Percentiles rank a stretch among this genome's conserved stretches.
These are phyloP conservation scores for Casuarius casuarius DNA, from an alignment of 2,113 vertebrate species.

Conservation along the genomic window DNA sequence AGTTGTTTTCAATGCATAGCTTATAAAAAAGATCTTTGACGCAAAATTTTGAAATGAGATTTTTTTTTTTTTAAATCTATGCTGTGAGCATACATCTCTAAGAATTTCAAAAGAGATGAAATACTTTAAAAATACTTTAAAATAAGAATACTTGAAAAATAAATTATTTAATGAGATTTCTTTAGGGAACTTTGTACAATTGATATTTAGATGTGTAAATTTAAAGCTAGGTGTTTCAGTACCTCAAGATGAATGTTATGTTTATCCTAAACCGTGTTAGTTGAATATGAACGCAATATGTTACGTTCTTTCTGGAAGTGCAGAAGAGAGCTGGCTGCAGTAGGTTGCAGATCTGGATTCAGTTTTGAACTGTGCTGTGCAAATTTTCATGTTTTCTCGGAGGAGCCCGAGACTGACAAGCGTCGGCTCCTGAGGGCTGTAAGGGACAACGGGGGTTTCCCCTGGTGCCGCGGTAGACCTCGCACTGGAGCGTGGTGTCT, in stretches of 20 bases:
- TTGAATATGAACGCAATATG: not conserved
- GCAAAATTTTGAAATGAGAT: not conserved
- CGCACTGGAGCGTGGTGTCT: not conserved
- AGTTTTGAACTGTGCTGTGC: not conserved
- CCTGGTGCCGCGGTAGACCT: fast-evolving
- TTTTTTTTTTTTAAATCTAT: not conserved
- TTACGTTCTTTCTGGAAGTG: not conserved
- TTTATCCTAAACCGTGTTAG: not conserved
- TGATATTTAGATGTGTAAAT: not conserved
- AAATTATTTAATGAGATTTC: not conserved
- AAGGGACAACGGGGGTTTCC: not conserved
- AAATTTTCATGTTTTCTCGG: not conserved
- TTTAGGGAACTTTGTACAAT: not conserved
- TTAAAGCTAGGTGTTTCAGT: not conserved
- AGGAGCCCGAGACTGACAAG: not conserved
- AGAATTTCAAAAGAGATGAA: not conserved
- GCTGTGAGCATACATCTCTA: not conserved
- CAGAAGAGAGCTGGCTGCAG: not conserved
- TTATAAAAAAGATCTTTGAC: not conserved
- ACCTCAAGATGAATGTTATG: not conserved
- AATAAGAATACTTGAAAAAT: not conserved
- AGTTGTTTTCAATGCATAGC: not conserved
- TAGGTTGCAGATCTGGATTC: not conserved
- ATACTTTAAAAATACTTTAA: not conserved
- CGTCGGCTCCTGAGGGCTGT: not conserved